Percentiles rank a stretch among this genome's conserved stretches.
These are phyloP conservation scores for Holothuria scabra DNA, from an alignment of 53 echinoderm and acorn worm species.

Conservation along the genomic window DNA sequence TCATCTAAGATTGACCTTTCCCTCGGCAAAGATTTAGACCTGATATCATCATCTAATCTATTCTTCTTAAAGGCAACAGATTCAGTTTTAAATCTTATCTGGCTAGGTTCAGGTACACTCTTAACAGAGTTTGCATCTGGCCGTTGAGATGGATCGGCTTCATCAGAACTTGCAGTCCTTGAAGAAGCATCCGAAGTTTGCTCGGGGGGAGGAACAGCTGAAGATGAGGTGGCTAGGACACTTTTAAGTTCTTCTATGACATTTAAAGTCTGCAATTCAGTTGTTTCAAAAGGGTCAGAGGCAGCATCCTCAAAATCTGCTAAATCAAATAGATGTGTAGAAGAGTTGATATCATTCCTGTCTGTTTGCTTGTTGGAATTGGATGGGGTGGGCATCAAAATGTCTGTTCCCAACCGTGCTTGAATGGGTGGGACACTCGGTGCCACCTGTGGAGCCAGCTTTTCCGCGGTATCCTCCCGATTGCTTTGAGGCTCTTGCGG, in stretches of 20 bases:
- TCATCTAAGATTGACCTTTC: constrained; percentile 1
- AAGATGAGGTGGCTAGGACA: constrained; percentile 56
- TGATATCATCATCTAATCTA: not conserved
- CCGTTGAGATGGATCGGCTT: too few species aligned
- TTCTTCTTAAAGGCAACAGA: constrained; percentile 15
- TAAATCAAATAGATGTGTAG: constrained; percentile 51
- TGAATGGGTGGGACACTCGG: constrained; percentile 11
- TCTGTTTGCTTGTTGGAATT: constrained; percentile 2
- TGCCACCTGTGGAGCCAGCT: not conserved
- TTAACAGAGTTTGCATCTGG: too few species aligned
- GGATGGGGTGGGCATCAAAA: constrained; percentile 52
- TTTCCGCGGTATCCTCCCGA: not conserved
- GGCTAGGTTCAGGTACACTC: not conserved
- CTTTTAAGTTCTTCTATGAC: constrained; percentile 92
- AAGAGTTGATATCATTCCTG: not conserved
- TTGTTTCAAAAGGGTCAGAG: constrained; percentile 90
- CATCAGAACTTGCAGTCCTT: too few species aligned
- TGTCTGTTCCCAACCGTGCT: constrained; percentile 54
- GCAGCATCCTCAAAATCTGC: constrained; percentile 85
- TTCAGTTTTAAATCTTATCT: not conserved
- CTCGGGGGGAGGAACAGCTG: not conserved
- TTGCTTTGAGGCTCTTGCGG: not conserved
- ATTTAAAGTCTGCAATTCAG: constrained; percentile 91
- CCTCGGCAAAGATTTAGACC: constrained; percentile 5
- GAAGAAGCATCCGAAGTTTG: too few species aligned